Conservation (phyloP, 2,797 vertebrate species). For the Danio choprae region DNA sequence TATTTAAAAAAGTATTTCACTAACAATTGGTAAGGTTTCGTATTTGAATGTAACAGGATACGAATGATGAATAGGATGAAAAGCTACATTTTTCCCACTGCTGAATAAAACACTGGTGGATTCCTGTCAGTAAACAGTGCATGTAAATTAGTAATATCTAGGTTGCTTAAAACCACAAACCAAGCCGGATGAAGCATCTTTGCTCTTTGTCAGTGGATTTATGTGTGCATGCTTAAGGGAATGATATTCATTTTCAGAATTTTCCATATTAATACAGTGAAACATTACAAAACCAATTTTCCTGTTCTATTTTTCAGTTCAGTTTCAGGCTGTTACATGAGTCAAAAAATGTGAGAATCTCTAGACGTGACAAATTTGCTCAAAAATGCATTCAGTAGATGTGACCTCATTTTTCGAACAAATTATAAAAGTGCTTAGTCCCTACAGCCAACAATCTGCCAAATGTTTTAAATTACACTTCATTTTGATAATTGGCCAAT, state of each 20-base stretch:
- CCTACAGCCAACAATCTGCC: not conserved
- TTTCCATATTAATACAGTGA: not conserved
- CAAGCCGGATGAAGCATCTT: not conserved
- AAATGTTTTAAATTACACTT: not conserved
- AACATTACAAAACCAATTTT: not conserved
- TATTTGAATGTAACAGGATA: not conserved
- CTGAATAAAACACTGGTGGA: not conserved
- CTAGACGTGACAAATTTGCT: not conserved
- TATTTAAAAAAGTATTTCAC: no score
- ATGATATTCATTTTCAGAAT: not conserved
- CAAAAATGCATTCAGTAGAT: not conserved
- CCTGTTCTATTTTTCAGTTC: not conserved
- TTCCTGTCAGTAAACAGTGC: not conserved
- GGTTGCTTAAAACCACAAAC: conserved; percentile 23
- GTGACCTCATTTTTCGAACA: not conserved
- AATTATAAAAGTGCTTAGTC: not conserved
- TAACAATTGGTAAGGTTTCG: not conserved
- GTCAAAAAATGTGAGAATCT: not conserved
- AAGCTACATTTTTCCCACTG: not conserved
- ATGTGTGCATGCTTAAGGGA: not conserved
- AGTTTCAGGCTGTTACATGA: not conserved
- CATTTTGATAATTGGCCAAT: not conserved
- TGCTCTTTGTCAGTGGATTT: not conserved
- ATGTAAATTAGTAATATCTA: not conserved
- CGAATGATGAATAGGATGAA: not conserved